Evolutionary conservation across 2,888 invertebrate genomes (phyloP).

Genomic region (Agrotis ipsilon): DNA sequence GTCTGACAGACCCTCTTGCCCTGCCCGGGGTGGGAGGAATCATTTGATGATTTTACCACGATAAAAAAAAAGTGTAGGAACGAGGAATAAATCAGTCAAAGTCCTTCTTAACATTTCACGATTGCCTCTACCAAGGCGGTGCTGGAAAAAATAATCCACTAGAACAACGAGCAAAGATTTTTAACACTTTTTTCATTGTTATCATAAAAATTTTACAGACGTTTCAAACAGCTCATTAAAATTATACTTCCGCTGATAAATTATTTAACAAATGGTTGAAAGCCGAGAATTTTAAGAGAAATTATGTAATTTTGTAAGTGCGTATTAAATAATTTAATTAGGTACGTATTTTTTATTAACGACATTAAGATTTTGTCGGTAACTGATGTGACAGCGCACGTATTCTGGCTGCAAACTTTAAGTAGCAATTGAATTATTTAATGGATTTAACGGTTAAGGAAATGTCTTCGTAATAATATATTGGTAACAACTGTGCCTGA

Average conservation of each 20-base stretch:
- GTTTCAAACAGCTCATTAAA: slow-evolving; percentile 41
- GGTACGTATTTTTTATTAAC: slow-evolving; percentile 32
- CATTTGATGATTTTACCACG: too few relatives aligned
- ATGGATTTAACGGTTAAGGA: slow-evolving; percentile 16
- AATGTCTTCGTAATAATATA: slow-evolving; percentile 7
- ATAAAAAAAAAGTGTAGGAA: too few relatives aligned
- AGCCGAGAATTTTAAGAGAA: slow-evolving; percentile 19
- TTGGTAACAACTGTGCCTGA: neutral
- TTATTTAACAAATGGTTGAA: slow-evolving; percentile 51
- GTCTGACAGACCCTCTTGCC: too few relatives aligned
- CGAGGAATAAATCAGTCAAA: too few relatives aligned
- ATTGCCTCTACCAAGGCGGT: too few relatives aligned
- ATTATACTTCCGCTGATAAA: slow-evolving; percentile 53
- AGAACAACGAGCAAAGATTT: too few relatives aligned
- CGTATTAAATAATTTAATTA: slow-evolving; percentile 44
- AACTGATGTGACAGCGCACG: slow-evolving; percentile 22
- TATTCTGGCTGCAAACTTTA: slow-evolving; percentile 19
- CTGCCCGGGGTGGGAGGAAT: too few relatives aligned
- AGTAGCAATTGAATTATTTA: slow-evolving; percentile 34
- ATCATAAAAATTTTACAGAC: slow-evolving; percentile 36
- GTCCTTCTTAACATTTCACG: too few relatives aligned
- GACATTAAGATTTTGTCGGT: slow-evolving; percentile 34
- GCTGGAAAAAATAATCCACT: too few relatives aligned
- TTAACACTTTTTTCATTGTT: neutral
- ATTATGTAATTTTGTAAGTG: slow-evolving; percentile 44